A percentile compares a stretch with the other conserved stretches of the same genome.
Evolutionary conservation across 1,140 invertebrate species (phyloP).

Genomic region (Wasmannia auropunctata): DNA sequence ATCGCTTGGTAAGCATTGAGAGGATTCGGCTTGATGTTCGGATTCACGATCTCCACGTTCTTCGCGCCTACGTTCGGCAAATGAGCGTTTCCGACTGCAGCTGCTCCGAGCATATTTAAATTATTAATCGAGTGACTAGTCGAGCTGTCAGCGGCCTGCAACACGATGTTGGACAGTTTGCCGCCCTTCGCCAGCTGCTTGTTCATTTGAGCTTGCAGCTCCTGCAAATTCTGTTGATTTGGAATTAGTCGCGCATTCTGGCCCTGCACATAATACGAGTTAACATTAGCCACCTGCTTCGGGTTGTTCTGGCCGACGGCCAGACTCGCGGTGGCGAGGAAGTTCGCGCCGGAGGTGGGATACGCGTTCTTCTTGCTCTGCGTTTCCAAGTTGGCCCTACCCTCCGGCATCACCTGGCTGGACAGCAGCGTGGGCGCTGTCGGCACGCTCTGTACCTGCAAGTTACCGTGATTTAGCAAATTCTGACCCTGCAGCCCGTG

Average conservation of each 20-base stretch:
- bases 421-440: slow-evolving; percentile 50
- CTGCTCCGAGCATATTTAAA: slow-evolving; percentile 63
- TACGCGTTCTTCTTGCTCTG: slow-evolving; percentile 62
- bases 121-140: slow-evolving; percentile 76
- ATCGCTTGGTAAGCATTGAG: slow-evolving; percentile 74
- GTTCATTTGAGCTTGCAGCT: slow-evolving; percentile 77
- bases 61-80: slow-evolving; percentile 78
- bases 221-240: slow-evolving; percentile 60
- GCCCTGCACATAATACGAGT: slow-evolving; percentile 55
- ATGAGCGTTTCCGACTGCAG: slow-evolving; percentile 74
- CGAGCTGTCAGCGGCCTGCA: slow-evolving; percentile 72
- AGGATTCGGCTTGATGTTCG: slow-evolving; percentile 79
- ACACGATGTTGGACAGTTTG: slow-evolving; percentile 40
- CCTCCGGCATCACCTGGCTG: slow-evolving; percentile 27
- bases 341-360: slow-evolving; percentile 58
- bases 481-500: slow-evolving; percentile 75
- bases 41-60: slow-evolving; percentile 83
- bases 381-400: slow-evolving; percentile 50
- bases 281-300: slow-evolving; percentile 50
- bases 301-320: slow-evolving; percentile 69
- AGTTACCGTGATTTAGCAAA: slow-evolving; percentile 41
- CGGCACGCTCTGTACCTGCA: slow-evolving; percentile 55
- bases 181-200: slow-evolving; percentile 63
- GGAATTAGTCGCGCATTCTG: slow-evolving; percentile 51
- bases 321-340: slow-evolving; percentile 73